Evolutionary conservation across 1,140 invertebrate species (phyloP).

Genomic region (Propsilocerus akamusi): DNA sequence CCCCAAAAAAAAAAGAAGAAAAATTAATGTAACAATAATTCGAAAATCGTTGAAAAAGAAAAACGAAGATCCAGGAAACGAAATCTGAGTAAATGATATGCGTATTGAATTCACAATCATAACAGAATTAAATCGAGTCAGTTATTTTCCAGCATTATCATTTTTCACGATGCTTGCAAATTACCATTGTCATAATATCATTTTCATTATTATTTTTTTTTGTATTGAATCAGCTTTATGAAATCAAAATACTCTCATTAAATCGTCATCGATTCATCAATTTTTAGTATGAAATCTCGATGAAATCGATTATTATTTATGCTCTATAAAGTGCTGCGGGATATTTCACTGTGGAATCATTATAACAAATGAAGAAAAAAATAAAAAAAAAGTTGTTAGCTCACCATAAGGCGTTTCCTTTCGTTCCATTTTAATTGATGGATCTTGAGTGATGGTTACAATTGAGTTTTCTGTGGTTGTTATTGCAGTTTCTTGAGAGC

Average conservation of each 20-base stretch:
- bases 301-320: too few species aligned
- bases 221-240: neutral
- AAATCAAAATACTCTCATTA: neutral
- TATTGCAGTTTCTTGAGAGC: conserved; percentile 45
- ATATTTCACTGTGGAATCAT: too few species aligned
- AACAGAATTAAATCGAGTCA: neutral
- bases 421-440: conserved; percentile 49
- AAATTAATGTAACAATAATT: too few species aligned
- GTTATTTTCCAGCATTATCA: neutral
- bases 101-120: conserved; percentile 7
- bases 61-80: too few species aligned
- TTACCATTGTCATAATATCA: conserved; percentile 22
- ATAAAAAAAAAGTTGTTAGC: conserved; percentile 18
- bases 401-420: conserved; percentile 80
- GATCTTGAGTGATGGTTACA: conserved; percentile 18
- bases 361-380: conserved; percentile 1
- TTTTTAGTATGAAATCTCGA: too few species aligned
- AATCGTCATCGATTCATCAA: too few species aligned
- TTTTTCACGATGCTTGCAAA: conserved; percentile 7
- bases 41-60: too few species aligned
- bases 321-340: too few species aligned
- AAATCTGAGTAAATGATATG: neutral
- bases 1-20: neutral
- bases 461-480: conserved; percentile 27
- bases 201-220: conserved; percentile 5